Evolutionary conservation across 2,113 vertebrate species (phyloP), one percentile per base, ranked within the genome.

Genomic region (Climacteris rufus): DNA sequence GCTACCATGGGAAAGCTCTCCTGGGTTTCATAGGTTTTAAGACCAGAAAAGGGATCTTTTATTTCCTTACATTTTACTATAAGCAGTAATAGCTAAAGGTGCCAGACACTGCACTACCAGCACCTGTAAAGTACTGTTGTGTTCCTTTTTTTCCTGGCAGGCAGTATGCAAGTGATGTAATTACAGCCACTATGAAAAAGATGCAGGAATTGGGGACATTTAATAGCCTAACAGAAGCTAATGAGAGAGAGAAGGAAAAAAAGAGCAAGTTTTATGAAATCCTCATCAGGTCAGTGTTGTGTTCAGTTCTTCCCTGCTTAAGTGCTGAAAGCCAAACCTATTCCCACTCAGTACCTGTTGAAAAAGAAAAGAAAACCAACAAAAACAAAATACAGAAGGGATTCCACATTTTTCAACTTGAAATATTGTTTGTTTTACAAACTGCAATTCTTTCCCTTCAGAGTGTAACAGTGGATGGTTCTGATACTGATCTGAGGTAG

Each of bases 221-320:
- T 95, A 69, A 53, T 25, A 97, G 39, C 77, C 97, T 99, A 59
- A 93, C 96, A 35, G 50, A 96, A 74, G 96, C 97, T 45, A 94
- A 98, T 63, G 93, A 70, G 64, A 94, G 78, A 75, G 98, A 99
- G 71, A 97, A 96, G 45, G 97, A 89, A 83, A 97, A 72, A 59
- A 98, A 98, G 80, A 95, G 27, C 37, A 91, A 97, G 56, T 95
- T 98, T 68, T 94, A 90, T 30, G 95, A 98, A 18, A 61, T 97
- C 24, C 96, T 99, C 61, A 85, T 65, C 94, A 99, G 98, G 99
- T 99, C 39, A 96, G 97, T 83, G 25, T 56, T 87, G 33, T 65
- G 40, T 63, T 81, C 64, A 31, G 9, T 75, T 83, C 47, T 59
- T 77, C 45, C 15, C 42, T 80, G 49, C 35, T 80, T 81, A 35